Percentiles rank a stretch among this genome's conserved stretches.
phyloP scores from a whole-genome alignment of 30 jellyfish, hydroid and myxozoan genomes.

The Sanderia malayensis region DNA sequence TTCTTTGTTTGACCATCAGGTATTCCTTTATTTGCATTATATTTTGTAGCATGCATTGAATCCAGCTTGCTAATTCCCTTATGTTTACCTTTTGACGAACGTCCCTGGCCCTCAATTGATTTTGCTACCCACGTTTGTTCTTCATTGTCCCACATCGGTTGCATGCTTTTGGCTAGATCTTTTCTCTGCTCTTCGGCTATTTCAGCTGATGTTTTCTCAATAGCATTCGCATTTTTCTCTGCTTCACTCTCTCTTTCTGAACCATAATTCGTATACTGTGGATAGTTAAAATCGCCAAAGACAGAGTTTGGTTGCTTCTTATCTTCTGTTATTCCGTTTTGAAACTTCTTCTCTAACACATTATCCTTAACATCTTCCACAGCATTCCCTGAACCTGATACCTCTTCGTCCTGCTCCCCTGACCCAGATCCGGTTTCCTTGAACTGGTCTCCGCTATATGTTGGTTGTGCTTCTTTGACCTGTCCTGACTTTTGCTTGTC shows the following conservation, averaged over 20 bases:
- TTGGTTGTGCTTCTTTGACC: not conserved
- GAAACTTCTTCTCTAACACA: no score
- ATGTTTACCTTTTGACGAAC: not conserved
- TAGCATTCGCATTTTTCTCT: not conserved
- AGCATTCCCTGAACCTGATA: not conserved
- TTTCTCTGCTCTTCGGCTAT: not conserved
- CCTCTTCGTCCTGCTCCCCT: not conserved
- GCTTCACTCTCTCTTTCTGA: not conserved
- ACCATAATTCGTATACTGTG: not conserved
- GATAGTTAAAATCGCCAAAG: no score
- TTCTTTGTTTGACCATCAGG: not conserved
- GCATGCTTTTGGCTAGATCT: not conserved
- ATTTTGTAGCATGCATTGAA: not conserved
- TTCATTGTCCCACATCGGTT: slow-evolving; percentile 1
- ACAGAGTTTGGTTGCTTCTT: not conserved
- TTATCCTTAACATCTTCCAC: not conserved
- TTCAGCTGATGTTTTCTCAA: not conserved
- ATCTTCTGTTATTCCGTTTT: slow-evolving; percentile 1
- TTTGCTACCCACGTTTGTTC: slow-evolving; percentile 5
- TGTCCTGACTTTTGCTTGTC: not conserved
- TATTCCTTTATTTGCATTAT: not conserved
- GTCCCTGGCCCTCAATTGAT: not conserved
- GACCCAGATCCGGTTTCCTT: not conserved
- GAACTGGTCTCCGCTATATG: not conserved
- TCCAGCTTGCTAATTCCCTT: not conserved